A percentile compares a stretch with the other conserved stretches of the same genome.
Conservation (phyloP, 2,888 invertebrate genomes). For the Microplitis deprimator region DNA sequence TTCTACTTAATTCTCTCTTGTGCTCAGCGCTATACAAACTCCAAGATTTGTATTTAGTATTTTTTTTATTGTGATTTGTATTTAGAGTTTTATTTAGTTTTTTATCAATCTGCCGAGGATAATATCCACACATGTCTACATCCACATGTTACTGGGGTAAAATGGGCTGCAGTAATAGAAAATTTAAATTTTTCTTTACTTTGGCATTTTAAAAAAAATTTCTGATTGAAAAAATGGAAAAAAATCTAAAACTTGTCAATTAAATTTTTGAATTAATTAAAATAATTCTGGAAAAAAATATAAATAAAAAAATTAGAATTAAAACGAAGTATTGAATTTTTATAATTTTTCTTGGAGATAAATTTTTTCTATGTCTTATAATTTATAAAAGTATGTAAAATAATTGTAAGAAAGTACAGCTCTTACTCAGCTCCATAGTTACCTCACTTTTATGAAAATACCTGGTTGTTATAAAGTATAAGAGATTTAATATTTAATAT, state of each 20-base stretch:
- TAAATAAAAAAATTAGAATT: too few relatives aligned
- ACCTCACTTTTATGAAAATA: background rate
- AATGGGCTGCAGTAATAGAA: too few relatives aligned
- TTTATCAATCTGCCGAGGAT: background rate
- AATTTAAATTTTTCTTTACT: too few relatives aligned
- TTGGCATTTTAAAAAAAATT: too few relatives aligned
- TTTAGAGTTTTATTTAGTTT: background rate
- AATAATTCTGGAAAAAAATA: too few relatives aligned
- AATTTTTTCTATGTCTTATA: background rate
- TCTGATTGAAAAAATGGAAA: too few relatives aligned
- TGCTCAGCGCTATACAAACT: slow-evolving; percentile 1
- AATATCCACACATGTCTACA: background rate
- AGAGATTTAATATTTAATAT: background rate
- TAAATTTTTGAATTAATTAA: too few relatives aligned
- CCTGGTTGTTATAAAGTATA: background rate
- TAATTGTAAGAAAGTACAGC: background rate
- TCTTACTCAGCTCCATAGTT: background rate
- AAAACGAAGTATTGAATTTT: too few relatives aligned
- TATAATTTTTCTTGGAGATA: too few relatives aligned
- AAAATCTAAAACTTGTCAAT: too few relatives aligned
- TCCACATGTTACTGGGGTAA: background rate
- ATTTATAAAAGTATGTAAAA: background rate
- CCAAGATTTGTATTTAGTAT: background rate
- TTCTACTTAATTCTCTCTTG: slow-evolving; percentile 12
- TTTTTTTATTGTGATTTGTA: background rate